Evolutionary conservation across 2,797 vertebrate species (phyloP).

Genomic region (Macrochelys suwanniensis): DNA sequence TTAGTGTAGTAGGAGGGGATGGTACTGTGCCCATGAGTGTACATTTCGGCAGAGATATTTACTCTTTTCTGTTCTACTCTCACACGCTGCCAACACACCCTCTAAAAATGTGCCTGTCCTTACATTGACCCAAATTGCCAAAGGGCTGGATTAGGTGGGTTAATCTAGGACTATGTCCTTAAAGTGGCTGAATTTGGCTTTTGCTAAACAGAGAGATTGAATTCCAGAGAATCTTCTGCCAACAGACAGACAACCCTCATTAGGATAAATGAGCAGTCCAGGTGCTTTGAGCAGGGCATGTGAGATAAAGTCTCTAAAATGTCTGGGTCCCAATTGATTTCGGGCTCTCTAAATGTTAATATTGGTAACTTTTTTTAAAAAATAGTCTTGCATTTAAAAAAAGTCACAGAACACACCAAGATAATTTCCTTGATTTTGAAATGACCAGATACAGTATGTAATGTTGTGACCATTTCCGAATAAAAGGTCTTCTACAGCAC

Average conservation of each 20-base stretch:
- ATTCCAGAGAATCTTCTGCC: background rate
- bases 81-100: rapidly evolving
- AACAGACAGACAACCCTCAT: background rate
- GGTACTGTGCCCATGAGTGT: background rate
- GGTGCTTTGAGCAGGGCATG: background rate
- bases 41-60: background rate
- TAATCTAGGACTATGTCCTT: background rate
- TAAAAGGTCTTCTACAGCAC: background rate
- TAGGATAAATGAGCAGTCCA: constrained; percentile 4
- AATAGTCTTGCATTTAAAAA: constrained; percentile 11
- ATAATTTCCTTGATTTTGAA: constrained; percentile 9
- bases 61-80: background rate
- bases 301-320: background rate
- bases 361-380: background rate
- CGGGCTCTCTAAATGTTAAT: background rate
- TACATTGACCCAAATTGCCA: background rate
- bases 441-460: background rate
- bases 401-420: background rate
- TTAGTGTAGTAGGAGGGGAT: background rate
- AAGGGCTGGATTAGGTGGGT: background rate
- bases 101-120: background rate
- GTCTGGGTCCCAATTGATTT: background rate
- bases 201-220: background rate
- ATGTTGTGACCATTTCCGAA: constrained; percentile 21
- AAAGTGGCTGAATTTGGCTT: background rate